phyloP scores from a whole-genome alignment of 1,140 invertebrate species.

The Zaprionus capensis region DNA sequence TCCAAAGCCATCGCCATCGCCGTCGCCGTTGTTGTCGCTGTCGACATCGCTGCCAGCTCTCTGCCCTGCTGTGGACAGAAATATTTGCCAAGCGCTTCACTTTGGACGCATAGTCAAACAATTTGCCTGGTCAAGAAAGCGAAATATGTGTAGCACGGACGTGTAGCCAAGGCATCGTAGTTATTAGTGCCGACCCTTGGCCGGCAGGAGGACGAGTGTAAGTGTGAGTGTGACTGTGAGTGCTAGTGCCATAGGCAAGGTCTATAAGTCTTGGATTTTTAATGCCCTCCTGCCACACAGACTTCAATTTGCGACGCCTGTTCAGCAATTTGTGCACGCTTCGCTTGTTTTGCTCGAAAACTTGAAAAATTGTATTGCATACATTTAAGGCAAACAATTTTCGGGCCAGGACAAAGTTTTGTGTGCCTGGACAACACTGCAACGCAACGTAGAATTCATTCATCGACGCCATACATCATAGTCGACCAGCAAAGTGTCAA shows the following conservation, averaged over 20 bases:
- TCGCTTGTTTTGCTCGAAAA: slow-evolving; percentile 55
- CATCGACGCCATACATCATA: slow-evolving; percentile 29
- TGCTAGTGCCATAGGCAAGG: neutral
- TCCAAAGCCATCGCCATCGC: slow-evolving; percentile 2
- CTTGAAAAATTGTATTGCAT: slow-evolving; percentile 66
- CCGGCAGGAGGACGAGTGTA: neutral
- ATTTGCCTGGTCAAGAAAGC: slow-evolving; percentile 57
- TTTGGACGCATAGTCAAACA: slow-evolving; percentile 76
- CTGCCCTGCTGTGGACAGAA: slow-evolving; percentile 46
- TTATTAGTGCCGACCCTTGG: slow-evolving; percentile 42
- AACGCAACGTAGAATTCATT: slow-evolving; percentile 11
- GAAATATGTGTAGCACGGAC: slow-evolving; percentile 50
- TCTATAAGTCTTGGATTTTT: slow-evolving; percentile 26
- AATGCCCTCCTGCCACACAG: slow-evolving; percentile 25
- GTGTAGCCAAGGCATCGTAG: slow-evolving; percentile 11
- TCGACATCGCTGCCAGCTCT: neutral
- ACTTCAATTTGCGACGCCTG: slow-evolving; percentile 34
- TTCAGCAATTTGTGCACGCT: slow-evolving; percentile 59
- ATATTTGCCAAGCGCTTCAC: slow-evolving; percentile 78
- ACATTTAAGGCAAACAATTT: slow-evolving; percentile 49
- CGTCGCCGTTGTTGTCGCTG: neutral
- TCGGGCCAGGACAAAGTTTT: slow-evolving; percentile 39
- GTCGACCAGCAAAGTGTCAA: neutral
- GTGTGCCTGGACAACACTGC: slow-evolving; percentile 16
- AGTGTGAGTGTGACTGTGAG: neutral